Evolutionary conservation across 2,888 invertebrate genomes (phyloP).

Genomic region (Caenorhabditis macrosperma): DNA sequence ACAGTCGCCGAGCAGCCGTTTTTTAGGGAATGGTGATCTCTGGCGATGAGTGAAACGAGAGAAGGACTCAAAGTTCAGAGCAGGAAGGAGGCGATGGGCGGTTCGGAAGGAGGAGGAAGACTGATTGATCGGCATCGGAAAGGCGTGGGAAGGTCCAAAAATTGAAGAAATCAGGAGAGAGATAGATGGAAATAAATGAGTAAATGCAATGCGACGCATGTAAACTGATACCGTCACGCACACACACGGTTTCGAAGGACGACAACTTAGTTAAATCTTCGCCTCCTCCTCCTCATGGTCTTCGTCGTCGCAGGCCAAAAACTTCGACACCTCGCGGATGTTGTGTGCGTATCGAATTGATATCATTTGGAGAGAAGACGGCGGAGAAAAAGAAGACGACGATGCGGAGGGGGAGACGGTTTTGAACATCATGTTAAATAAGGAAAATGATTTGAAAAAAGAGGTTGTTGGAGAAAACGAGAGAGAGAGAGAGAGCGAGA

Average conservation of each 20-base stretch:
- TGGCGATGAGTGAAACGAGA: background rate
- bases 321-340: slow-evolving; percentile 19
- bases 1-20: background rate
- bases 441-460: background rate
- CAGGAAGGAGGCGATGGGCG: background rate
- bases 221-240: background rate
- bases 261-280: background rate
- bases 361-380: slow-evolving; percentile 5
- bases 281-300: slow-evolving; percentile 1
- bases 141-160: background rate
- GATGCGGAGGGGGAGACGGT: background rate
- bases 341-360: slow-evolving; percentile 8
- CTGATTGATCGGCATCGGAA: too few species aligned
- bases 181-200: background rate
- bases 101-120: too few species aligned
- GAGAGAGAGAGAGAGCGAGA: background rate
- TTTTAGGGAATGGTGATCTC: slow-evolving; percentile 31
- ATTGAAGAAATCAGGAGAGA: slow-evolving; percentile 4
- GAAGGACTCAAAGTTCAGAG: background rate
- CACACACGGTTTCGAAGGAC: slow-evolving; percentile 39
- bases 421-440: slow-evolving; percentile 22
- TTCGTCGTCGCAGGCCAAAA: background rate
- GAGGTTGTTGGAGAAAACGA: background rate
- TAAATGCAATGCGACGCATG: slow-evolving; percentile 3
- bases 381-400: background rate